Conservation (phyloP, 30 jellyfish, hydroid and myxozoan genomes). For the Catostylus mosaicus region DNA sequence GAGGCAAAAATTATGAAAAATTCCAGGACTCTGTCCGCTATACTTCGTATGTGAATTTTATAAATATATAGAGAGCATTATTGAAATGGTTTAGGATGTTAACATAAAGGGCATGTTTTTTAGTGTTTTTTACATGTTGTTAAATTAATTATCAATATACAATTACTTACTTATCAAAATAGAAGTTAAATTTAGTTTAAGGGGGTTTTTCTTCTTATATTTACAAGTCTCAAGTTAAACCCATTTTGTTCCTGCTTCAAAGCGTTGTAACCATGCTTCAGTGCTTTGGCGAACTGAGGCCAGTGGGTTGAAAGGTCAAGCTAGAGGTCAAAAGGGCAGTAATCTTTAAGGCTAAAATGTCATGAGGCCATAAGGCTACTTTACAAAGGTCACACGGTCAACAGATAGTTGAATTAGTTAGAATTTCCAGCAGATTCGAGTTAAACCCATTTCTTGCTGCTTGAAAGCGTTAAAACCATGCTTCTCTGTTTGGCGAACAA, state of each 20-base stretch:
- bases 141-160: slow-evolving; percentile 29
- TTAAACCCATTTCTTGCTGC: too few relatives aligned
- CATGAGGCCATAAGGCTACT: too few relatives aligned
- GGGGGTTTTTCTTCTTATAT: not conserved
- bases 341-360: too few relatives aligned
- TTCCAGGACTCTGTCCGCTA: slow-evolving; percentile 8
- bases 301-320: too few relatives aligned
- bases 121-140: slow-evolving; percentile 40
- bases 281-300: too few relatives aligned
- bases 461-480: too few relatives aligned
- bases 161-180: not conserved
- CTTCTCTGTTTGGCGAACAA: too few relatives aligned
- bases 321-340: too few relatives aligned
- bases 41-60: slow-evolving; percentile 18
- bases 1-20: not conserved
- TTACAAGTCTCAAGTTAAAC: not conserved
- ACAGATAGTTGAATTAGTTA: too few relatives aligned
- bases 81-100: slow-evolving; percentile 39
- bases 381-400: too few relatives aligned
- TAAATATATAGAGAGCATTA: not conserved
- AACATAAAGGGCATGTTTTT: slow-evolving; percentile 51
- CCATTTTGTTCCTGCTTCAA: not conserved
- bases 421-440: too few relatives aligned
- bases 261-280: not conserved
- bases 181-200: not conserved